Conservation (phyloP, 2,888 invertebrate genomes). For the Vandiemenella viatica region DNA sequence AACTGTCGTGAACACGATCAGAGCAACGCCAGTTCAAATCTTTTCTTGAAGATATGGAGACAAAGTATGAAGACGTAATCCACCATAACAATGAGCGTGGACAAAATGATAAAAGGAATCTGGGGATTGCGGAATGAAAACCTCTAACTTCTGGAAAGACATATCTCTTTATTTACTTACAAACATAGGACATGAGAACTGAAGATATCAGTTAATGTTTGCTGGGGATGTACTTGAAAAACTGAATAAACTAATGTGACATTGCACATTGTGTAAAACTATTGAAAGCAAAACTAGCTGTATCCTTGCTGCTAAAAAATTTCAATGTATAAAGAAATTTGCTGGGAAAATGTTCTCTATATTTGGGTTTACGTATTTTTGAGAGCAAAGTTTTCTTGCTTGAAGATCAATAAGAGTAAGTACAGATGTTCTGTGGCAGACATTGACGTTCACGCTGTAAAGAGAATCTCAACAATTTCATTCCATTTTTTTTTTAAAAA, state of each 20-base stretch:
- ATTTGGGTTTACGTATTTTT: no score
- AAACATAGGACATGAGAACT: background rate
- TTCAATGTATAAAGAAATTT: no score
- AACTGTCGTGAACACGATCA: background rate
- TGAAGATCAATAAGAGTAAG: no score
- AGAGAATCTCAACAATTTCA: no score
- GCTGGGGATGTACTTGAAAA: background rate
- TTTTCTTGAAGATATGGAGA: background rate
- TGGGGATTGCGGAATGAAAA: background rate
- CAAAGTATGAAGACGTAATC: background rate
- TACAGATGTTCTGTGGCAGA: no score
- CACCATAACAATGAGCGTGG: background rate
- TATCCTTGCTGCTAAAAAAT: no score
- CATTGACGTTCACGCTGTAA: no score
- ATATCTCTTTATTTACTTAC: background rate
- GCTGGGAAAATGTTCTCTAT: no score
- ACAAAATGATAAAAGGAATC: background rate
- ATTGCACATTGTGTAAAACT: background rate
- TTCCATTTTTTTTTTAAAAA: no score
- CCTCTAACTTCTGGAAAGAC: background rate
- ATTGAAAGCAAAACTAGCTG: background rate
- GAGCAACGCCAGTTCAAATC: background rate
- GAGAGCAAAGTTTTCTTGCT: no score
- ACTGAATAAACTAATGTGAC: background rate
- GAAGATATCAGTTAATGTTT: background rate